A percentile compares a stretch with the other conserved stretches of the same genome.
phyloP scores from a whole-genome alignment of 2,113 vertebrate genomes.

The Zapus hudsonius region DNA sequence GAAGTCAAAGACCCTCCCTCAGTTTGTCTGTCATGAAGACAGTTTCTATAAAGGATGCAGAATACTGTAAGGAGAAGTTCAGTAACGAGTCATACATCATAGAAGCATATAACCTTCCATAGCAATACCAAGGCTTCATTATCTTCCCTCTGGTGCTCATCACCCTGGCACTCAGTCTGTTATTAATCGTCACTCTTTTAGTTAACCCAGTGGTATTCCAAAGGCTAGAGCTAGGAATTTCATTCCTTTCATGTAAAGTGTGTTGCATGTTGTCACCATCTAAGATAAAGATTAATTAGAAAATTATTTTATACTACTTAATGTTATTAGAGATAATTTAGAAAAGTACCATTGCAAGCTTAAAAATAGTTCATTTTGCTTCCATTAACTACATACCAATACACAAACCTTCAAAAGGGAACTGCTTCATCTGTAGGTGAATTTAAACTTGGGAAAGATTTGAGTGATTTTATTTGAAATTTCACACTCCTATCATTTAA shows the following conservation, averaged over 20 bases:
- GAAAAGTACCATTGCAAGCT: not conserved
- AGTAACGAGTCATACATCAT: not conserved
- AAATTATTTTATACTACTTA: constrained; percentile 42
- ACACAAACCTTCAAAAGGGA: not conserved
- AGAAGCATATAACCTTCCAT: not conserved
- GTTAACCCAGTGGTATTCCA: not conserved
- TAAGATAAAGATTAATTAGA: constrained; percentile 38
- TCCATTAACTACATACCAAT: not conserved
- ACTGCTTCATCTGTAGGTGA: not conserved
- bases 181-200: not conserved
- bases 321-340: constrained; percentile 32
- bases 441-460: not conserved
- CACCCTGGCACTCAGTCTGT: not conserved
- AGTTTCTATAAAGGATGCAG: not conserved
- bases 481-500: constrained; percentile 56
- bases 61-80: not conserved
- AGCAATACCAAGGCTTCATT: not conserved
- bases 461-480: constrained; percentile 45
- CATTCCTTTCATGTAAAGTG: not conserved
- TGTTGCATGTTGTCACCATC: not conserved
- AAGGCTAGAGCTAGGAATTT: not conserved
- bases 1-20: not conserved
- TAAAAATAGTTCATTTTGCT: constrained; percentile 14
- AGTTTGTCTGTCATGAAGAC: not conserved
- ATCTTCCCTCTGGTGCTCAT: not conserved